These are phyloP conservation scores for Diplodus puntazzo DNA, from an alignment of 2,797 vertebrate species.

Conservation along the genomic window DNA sequence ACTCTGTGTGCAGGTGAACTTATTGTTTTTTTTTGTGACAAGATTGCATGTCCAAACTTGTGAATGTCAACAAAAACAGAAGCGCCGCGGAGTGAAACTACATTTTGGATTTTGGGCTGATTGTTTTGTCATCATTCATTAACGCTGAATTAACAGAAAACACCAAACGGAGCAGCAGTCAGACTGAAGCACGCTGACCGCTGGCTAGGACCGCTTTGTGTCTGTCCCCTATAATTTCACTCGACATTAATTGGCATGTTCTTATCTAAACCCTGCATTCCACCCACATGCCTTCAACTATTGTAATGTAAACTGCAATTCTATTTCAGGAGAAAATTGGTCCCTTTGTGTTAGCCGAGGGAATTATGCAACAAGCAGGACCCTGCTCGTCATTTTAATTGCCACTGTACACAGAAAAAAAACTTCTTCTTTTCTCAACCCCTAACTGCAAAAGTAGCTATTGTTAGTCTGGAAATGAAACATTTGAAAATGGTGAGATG, in stretches of 20 bases:
- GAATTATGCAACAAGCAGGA: conserved; percentile 80
- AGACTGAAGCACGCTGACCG: conserved; percentile 57
- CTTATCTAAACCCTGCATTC: conserved; percentile 70
- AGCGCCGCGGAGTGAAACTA: background rate
- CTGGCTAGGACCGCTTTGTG: conserved; percentile 35
- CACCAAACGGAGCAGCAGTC: conserved; percentile 25
- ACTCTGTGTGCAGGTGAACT: background rate
- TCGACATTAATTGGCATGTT: conserved; percentile 79
- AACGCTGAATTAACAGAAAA: conserved; percentile 5
- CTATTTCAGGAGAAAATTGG: conserved; percentile 82
- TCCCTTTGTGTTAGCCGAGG: conserved; percentile 82
- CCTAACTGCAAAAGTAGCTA: conserved; percentile 51
- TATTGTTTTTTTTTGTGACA: background rate
- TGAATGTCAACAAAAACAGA: conserved; percentile 13
- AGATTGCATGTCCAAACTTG: background rate
- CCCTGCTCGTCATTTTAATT: conserved; percentile 82
- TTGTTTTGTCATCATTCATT: conserved; percentile 38
- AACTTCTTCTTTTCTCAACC: conserved; percentile 33
- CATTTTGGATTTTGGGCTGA: conserved; percentile 20
- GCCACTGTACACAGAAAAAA: conserved; percentile 68
- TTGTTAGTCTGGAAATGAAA: conserved; percentile 54
- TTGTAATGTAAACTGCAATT: conserved; percentile 78
- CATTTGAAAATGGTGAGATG: conserved; percentile 52
- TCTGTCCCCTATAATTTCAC: conserved; percentile 68
- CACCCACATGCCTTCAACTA: conserved; percentile 72